These are phyloP conservation scores for Tenrec ecaudatus DNA, from an alignment of 2,113 vertebrate species.

Conservation along the genomic window DNA sequence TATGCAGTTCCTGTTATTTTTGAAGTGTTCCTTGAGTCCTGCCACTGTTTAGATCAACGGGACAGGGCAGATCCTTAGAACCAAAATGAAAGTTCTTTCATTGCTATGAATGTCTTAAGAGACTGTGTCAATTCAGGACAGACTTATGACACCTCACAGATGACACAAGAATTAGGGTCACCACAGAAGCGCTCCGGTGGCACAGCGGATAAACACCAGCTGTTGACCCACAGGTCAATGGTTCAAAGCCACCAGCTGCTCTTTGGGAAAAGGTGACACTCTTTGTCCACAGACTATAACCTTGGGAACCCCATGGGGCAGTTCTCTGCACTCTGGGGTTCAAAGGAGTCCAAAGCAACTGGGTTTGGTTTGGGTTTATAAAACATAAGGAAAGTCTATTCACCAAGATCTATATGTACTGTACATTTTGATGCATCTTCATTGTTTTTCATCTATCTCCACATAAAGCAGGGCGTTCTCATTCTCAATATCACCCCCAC, in stretches of 20 bases:
- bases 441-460: slow-evolving; percentile 55
- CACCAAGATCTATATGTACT: neutral
- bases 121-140: slow-evolving; percentile 19
- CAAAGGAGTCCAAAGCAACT: neutral
- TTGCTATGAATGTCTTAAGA: slow-evolving; percentile 19
- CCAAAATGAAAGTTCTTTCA: slow-evolving; percentile 37
- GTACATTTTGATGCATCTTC: neutral
- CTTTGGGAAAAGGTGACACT: neutral
- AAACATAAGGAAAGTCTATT: slow-evolving; percentile 36
- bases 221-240: neutral
- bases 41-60: slow-evolving; percentile 15
- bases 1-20: slow-evolving; percentile 28
- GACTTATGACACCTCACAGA: slow-evolving; percentile 23
- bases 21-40: slow-evolving; percentile 20
- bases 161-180: neutral
- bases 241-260: neutral
- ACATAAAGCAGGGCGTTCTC: slow-evolving; percentile 37
- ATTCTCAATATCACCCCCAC: neutral
- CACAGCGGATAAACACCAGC: neutral
- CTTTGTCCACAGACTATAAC: neutral
- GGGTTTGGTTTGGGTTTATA: neutral
- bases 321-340: neutral
- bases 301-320: neutral
- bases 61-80: neutral
- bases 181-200: neutral